These are phyloP conservation scores for Hyalella azteca DNA, from an alignment of 2,888 invertebrate genomes.

Conservation along the genomic window DNA sequence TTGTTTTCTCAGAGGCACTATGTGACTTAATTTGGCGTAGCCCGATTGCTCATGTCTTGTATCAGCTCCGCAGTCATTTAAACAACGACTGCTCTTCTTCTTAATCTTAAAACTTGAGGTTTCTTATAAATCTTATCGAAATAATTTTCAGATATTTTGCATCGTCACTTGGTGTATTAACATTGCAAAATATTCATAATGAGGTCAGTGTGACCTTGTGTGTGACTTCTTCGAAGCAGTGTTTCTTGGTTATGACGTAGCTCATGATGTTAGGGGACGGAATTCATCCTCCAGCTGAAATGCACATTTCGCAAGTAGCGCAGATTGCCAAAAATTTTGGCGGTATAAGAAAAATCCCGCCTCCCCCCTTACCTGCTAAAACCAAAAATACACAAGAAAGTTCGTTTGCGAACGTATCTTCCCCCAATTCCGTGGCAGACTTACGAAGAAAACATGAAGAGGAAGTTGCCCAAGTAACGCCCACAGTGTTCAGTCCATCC, in stretches of 20 bases:
- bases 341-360: constrained; percentile 18
- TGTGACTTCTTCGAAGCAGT: no score
- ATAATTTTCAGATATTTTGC: no score
- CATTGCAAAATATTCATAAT: no score
- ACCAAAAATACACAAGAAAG: not conserved
- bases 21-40: no score
- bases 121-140: no score
- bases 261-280: not conserved
- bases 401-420: not conserved
- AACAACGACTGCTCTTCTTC: no score
- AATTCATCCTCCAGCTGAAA: not conserved
- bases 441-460: constrained; percentile 8
- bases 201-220: no score
- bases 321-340: constrained; percentile 35
- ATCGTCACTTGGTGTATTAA: no score
- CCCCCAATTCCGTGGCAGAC: constrained; percentile 2
- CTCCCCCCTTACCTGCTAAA: constrained; percentile 10
- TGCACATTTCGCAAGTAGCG: constrained; percentile 2
- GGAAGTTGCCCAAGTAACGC: not conserved
- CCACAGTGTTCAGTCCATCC: constrained; percentile 31
- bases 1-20: no score
- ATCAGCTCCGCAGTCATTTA: no score
- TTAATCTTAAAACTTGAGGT: no score
- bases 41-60: no score
- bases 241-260: constrained; percentile 10